Percentiles rank a stretch among this genome's conserved stretches.
phyloP scores from a whole-genome alignment of 2,888 invertebrate species.

The Chaitophorus viminalis region DNA sequence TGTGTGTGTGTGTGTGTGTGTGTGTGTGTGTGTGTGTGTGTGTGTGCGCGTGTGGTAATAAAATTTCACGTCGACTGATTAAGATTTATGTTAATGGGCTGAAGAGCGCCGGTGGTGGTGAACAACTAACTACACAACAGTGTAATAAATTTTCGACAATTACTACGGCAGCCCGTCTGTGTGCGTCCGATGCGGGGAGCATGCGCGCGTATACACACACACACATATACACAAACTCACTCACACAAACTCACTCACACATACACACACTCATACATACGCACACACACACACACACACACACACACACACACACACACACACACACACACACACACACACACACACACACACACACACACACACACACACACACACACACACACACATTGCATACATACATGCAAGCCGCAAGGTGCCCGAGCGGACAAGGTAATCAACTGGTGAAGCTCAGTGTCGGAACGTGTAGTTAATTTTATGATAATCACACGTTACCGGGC shows the following conservation, averaged over 20 bases:
- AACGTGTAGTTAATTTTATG: slow-evolving; percentile 28
- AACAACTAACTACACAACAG: not conserved
- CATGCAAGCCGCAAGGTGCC: not conserved
- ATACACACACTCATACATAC: not conserved
- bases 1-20: no score
- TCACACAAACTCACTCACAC: no score
- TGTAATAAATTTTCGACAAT: slow-evolving; percentile 39
- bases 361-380: not conserved
- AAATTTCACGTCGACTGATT: not conserved
- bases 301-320: not conserved
- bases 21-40: not conserved
- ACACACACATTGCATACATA: not conserved
- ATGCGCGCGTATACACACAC: not conserved
- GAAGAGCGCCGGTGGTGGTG: not conserved
- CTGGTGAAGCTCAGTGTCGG: not conserved
- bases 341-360: no score
- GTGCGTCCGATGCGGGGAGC: not conserved
- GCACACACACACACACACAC: not conserved
- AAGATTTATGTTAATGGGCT: slow-evolving; percentile 31
- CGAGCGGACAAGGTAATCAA: slow-evolving; percentile 17
- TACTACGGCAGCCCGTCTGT: not conserved
- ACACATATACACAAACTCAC: not conserved
- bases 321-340: not conserved
- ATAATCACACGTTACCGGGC: slow-evolving; percentile 29
- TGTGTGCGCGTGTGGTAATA: not conserved